phyloP scores from a whole-genome alignment of 2,888 invertebrate genomes.

The Tridacna gigas region DNA sequence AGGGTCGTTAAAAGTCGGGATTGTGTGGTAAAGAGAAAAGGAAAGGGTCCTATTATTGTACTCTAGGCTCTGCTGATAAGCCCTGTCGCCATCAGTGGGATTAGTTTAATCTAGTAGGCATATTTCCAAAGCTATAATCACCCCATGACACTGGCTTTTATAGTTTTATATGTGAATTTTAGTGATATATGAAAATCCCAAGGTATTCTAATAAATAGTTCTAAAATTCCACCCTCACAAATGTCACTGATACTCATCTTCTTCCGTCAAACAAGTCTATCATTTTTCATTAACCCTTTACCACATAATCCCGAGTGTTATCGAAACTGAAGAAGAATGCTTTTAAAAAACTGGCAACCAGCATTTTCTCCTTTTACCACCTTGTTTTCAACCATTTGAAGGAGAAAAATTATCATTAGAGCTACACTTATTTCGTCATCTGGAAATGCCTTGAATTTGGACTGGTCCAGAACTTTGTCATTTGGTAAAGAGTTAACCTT shows the following conservation, averaged over 20 bases:
- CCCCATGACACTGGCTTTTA: constrained; percentile 5
- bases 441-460: too few species aligned
- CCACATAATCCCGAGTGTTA: too few species aligned
- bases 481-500: too few species aligned
- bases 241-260: constrained; percentile 21
- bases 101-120: constrained; percentile 19
- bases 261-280: neutral
- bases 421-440: too few species aligned
- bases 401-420: too few species aligned
- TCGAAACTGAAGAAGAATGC: too few species aligned
- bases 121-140: constrained; percentile 17
- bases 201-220: constrained; percentile 22
- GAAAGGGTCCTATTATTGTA: neutral
- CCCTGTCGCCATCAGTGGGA: constrained; percentile 19
- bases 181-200: constrained; percentile 13
- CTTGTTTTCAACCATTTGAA: neutral
- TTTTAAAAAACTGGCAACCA: neutral
- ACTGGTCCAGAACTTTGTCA: too few species aligned
- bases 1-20: too few species aligned
- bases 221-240: constrained; percentile 19
- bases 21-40: too few species aligned
- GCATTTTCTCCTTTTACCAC: neutral
- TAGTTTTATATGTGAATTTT: constrained; percentile 20
- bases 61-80: constrained; percentile 12
- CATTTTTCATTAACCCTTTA: neutral